Base-by-base conservation (phyloP, 2,113 vertebrate species). In the Brachypteracias leptosomus region DNA sequence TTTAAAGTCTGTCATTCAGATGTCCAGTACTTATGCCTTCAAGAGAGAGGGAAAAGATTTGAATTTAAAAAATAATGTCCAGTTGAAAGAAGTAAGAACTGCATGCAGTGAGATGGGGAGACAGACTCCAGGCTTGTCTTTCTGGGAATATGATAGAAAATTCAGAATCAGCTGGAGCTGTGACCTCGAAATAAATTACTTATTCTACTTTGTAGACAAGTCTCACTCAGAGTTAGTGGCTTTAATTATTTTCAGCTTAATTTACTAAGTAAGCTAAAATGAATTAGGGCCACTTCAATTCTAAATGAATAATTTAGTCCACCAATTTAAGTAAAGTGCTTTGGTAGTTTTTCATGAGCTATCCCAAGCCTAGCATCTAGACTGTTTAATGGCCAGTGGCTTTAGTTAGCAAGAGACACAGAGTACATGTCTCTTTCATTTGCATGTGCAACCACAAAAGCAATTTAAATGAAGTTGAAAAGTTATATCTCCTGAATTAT, bases 211-310 rank as follows among this genome's bases (percentile, higher is more conserved):
- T 66, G 33, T 80, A 47, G 75, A 59, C 29, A 90, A 77, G 33
- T 67, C 55, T 95, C 16, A 63, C 71, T 94, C 76, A 84, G 29
- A 86, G 28, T 85, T 89, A 77, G 47, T 72, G 31, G 28, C 36
- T 86, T 89, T 75, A 72, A 78, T 89, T 89, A 46, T 87, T 92
- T 95, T 87, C 59, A 91, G 36, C 74, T 91, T 85, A 92, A 88
- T 95, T 96, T 93, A 94, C 83, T 58, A 92, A 84, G 61, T 72
- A 96, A 96, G 40, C 68, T 88, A 78, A 88, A 89, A 93, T 93
- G 47, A 94, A 87, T 93, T 90, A 94, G 16, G 40, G 9, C 24
- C 73, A 65, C 88, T 95, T 96, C 77, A 95, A 91, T 83, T 90
- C 82, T 72, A 54, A 86, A 77, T 94, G 42, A 95, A 93, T 95